phyloP scores from a whole-genome alignment of 2,113 vertebrate species.

The Psephotus haematonotus region DNA sequence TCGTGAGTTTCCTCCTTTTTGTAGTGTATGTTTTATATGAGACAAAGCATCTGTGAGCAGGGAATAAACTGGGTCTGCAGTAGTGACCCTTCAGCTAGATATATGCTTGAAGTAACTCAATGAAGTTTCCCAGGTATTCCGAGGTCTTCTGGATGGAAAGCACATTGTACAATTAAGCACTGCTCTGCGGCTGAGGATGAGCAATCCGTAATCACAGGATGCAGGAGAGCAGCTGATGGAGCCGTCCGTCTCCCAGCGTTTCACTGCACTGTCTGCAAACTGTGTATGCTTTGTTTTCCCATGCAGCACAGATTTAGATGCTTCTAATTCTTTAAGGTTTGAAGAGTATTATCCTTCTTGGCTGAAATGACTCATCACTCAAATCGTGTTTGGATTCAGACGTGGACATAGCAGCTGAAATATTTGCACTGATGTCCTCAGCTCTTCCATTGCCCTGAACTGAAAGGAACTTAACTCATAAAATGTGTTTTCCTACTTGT shows the following conservation, averaged over 20 bases:
- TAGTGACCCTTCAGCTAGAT: background rate
- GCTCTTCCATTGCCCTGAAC: background rate
- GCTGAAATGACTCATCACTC: background rate
- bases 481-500: background rate
- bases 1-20: background rate
- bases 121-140: background rate
- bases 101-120: background rate
- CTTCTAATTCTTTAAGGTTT: background rate
- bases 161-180: background rate
- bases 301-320: background rate
- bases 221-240: background rate
- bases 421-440: background rate
- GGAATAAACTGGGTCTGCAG: background rate
- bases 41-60: background rate
- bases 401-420: background rate
- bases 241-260: background rate
- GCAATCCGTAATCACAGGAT: rapidly evolving
- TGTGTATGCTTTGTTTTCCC: background rate
- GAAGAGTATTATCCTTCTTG: background rate
- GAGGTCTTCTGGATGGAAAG: background rate
- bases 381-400: background rate
- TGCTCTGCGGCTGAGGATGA: background rate
- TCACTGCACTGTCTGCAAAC: background rate
- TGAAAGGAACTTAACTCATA: background rate
- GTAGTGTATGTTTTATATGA: background rate